Percentiles rank a stretch among this genome's conserved stretches.
These are phyloP conservation scores for Dissostichus mawsoni DNA, from an alignment of 2,113 vertebrate genomes.

Conservation along the genomic window DNA sequence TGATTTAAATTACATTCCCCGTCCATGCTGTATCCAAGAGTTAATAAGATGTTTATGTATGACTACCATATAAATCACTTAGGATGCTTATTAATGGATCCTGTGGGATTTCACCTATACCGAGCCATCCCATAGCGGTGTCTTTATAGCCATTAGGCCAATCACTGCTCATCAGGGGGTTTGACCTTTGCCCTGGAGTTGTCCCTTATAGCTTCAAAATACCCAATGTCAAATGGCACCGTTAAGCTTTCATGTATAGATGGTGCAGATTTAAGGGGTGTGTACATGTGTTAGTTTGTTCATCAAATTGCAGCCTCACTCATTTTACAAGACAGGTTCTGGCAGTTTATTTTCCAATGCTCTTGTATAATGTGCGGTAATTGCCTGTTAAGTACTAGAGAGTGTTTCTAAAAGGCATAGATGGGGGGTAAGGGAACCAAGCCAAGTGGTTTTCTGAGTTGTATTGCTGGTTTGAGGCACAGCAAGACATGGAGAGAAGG, in stretches of 20 bases:
- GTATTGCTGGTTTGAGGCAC: constrained; percentile 45
- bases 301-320: constrained; percentile 6
- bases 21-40: neutral
- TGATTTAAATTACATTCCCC: constrained; percentile 27
- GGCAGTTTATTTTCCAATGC: constrained; percentile 23
- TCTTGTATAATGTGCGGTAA: constrained; percentile 36
- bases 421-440: constrained; percentile 36
- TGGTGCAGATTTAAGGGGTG: neutral
- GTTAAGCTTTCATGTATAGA: neutral
- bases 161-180: neutral
- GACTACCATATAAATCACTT: constrained; percentile 6
- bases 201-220: neutral
- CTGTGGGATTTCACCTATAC: neutral
- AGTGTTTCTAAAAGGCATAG: constrained; percentile 31
- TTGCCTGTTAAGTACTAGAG: constrained; percentile 39
- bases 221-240: neutral
- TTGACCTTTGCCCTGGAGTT: neutral
- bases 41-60: constrained; percentile 34
- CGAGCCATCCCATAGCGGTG: neutral
- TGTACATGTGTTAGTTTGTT: neutral
- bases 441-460: constrained; percentile 46
- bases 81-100: neutral
- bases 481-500: constrained; percentile 8
- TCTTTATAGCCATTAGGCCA: neutral
- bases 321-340: constrained; percentile 9